Conservation (phyloP, 2,797 vertebrate genomes). For the Hylomyscus alleni region DNA sequence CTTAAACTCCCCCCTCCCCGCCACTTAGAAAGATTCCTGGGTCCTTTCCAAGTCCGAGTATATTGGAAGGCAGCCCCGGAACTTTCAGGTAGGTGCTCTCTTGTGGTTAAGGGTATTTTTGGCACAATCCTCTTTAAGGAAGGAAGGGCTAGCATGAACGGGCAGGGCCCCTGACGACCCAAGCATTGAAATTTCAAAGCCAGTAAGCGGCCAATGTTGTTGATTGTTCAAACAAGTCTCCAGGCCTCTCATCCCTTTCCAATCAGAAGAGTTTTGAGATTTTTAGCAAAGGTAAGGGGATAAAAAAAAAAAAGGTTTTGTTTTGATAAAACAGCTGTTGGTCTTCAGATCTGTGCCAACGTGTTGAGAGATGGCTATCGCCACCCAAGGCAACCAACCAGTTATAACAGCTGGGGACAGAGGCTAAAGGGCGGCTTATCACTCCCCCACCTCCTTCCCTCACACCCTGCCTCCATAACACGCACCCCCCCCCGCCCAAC, state of each 20-base stretch:
- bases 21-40: not conserved
- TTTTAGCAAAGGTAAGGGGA: not conserved
- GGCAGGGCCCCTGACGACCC: constrained; percentile 36
- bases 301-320: not conserved
- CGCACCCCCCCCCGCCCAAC: not conserved
- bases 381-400: not conserved
- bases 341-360: constrained; percentile 17
- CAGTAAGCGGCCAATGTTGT: not conserved
- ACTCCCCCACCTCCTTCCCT: not conserved
- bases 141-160: constrained; percentile 19
- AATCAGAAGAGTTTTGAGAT: not conserved
- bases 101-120: not conserved
- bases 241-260: not conserved
- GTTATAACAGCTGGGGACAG: constrained; percentile 40
- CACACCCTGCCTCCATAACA: not conserved
- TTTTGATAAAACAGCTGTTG: constrained; percentile 54
- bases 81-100: not conserved
- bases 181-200: not conserved
- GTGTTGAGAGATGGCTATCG: not conserved
- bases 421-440: constrained; percentile 33
- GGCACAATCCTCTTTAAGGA: constrained; percentile 22
- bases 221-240: not conserved
- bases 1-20: not conserved
- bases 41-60: not conserved
- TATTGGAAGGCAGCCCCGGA: not conserved